A percentile compares a stretch with the other conserved stretches of the same genome.
These are phyloP conservation scores for Sebastes iracundus DNA, from an alignment of 2,797 vertebrate genomes.

Conservation along the genomic window DNA sequence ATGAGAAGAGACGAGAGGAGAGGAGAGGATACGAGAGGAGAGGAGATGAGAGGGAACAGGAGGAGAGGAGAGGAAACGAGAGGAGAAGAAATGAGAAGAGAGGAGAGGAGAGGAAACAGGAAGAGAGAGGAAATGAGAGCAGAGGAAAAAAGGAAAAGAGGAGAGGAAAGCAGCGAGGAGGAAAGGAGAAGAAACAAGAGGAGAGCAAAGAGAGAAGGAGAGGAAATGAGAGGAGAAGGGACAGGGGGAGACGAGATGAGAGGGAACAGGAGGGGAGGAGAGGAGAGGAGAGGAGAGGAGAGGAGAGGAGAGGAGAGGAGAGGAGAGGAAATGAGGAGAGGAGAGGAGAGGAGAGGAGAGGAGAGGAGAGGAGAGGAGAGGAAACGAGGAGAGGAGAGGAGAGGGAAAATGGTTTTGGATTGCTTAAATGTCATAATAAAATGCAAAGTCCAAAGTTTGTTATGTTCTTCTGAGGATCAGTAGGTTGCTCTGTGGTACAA, in stretches of 20 bases:
- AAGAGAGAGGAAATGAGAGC: no score
- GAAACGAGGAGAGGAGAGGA: not conserved
- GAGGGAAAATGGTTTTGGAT: not conserved
- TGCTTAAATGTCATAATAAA: slow-evolving; percentile 10
- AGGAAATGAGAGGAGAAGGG: slow-evolving; percentile 15
- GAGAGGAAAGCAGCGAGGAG: not conserved
- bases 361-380: not conserved
- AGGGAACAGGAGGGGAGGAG: slow-evolving; percentile 11
- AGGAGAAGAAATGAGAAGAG: not conserved
- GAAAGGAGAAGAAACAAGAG: not conserved
- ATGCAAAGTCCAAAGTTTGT: not conserved
- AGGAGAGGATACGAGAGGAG: slow-evolving; percentile 7
- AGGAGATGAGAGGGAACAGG: not conserved
- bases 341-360: not conserved
- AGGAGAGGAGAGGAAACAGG: slow-evolving; percentile 8
- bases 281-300: not conserved
- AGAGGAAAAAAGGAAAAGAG: not conserved
- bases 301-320: not conserved
- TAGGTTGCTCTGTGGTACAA: slow-evolving; percentile 2
- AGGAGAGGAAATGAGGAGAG: not conserved
- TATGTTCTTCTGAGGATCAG: slow-evolving; percentile 10
- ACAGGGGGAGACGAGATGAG: not conserved
- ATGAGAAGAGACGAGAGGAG: not conserved
- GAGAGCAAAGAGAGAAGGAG: no score
- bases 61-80: slow-evolving; percentile 5